Evolutionary conservation across 1,140 invertebrate genomes (phyloP), one percentile per base, ranked within the genome.

Genomic region (Linepithema humile): DNA sequence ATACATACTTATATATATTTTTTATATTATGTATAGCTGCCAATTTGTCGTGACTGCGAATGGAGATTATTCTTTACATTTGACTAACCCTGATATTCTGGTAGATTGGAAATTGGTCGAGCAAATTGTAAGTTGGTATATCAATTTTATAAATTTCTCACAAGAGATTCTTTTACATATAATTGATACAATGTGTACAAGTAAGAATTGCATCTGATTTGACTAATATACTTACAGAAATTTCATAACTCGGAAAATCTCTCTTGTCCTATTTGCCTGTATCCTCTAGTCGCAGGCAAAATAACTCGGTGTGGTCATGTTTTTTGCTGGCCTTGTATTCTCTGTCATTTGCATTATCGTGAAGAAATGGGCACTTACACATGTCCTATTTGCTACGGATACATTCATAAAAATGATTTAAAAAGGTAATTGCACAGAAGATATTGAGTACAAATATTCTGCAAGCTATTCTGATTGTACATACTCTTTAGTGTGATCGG

Each of bases 231-330:
- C 92, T 90, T 93, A 29, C 86, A 96, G 95, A 95, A 94, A 92
- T 86, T 96, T 67, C 93, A 96, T 85, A 96, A 95, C 60, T 94
- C 94, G 60, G 97, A 98, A 84, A 95, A 95, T 78, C 95, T 97
- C 29, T 96, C 96, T 60, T 99, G 98, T 93, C 98, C 98, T 0
- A 99, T 99, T 90, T 99, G 98, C 95, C 95, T 99, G 57, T 96
- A 97, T 91, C 94, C 95, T 60, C 98, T 98, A 32, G 94, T 96
- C 72, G 97, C 98, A 86, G 98, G 97, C 3, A 98, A 99, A 95
- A 98, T 99, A 91, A 99, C 98, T 0, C 96, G 96, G 43, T 99
- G 99, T 95, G 98, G 98, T 29, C 99, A 99, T 93, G 97, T 98
- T 78, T 99, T 98, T 92, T 99, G 99, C 93, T 99, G 98, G 98